These are phyloP conservation scores for Temnothorax unifasciatus DNA, from an alignment of 2,888 invertebrate species.

Conservation along the genomic window DNA sequence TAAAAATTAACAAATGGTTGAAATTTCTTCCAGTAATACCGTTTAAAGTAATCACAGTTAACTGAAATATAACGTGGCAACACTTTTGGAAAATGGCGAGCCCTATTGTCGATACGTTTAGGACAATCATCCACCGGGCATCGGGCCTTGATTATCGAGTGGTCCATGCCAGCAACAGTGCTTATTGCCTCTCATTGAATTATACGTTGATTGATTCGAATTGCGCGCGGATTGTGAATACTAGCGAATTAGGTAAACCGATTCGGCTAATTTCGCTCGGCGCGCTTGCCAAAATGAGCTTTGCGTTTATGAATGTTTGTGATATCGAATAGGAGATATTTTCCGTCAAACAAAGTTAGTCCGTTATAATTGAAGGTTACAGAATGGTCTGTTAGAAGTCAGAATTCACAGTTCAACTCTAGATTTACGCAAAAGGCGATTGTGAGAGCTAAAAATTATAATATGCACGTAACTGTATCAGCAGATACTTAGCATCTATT, in stretches of 20 bases:
- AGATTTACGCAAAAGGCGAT: neutral
- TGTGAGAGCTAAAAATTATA: neutral
- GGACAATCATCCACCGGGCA: slow-evolving; percentile 27
- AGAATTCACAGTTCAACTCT: neutral
- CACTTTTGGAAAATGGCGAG: slow-evolving; percentile 21
- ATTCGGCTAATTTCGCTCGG: slow-evolving; percentile 38
- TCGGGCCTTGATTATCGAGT: slow-evolving; percentile 43
- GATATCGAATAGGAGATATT: slow-evolving; percentile 1
- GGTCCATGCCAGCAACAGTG: slow-evolving; percentile 23
- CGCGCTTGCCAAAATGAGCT: slow-evolving; percentile 33
- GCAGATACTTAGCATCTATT: neutral
- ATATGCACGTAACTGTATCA: neutral
- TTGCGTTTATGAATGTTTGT: slow-evolving; percentile 20
- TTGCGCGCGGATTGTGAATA: slow-evolving; percentile 51
- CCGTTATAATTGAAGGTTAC: neutral
- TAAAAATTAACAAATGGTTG: neutral
- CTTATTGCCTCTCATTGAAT: slow-evolving; percentile 55
- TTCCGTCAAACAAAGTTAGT: slow-evolving; percentile 6
- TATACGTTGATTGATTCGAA: slow-evolving; percentile 53
- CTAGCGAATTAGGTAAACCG: slow-evolving; percentile 54
- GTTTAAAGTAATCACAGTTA: slow-evolving; percentile 23
- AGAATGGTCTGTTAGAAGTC: neutral
- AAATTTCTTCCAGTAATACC: neutral
- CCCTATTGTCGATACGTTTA: slow-evolving; percentile 26
- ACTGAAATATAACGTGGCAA: slow-evolving; percentile 1